Base-by-base conservation (phyloP, 2,113 vertebrate genomes). In the Antennarius striatus region DNA sequence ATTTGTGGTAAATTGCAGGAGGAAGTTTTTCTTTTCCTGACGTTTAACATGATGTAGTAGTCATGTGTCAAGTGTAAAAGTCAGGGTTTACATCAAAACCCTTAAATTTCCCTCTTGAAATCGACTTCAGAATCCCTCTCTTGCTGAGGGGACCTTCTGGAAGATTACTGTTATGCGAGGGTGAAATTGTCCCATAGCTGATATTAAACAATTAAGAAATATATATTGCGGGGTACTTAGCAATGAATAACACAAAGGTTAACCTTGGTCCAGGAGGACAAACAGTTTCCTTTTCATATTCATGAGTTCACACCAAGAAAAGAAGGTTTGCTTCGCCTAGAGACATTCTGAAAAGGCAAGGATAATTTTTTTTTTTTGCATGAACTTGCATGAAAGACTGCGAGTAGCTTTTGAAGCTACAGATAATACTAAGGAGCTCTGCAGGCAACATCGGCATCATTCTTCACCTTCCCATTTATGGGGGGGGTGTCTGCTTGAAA, bases 401-500 rank as follows among this genome's bases (percentile, higher is more conserved):
- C 45, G 51, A 49, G 68, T 51, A 14, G 47, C 22, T 72, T 84
- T 87, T 89, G 79, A 87, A 85, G 80, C 65, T 66, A n/a, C 6
- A 14, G 22, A 32, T 71, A 63, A 76, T 67, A 60, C 49, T 77
- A 64, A 10, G 0, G 22, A 66, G 56, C 63, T 66, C 65, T 55
- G 63, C 71, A 72, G 59, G 22, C 22, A 22, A 22, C 22, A 2
- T 1, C 32, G 32, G 32, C 32, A 36, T 56, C 54, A 10, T 49
- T 68, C 17, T 36, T 47, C 40, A 13, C n/a, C 52, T 62, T 68
- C 32, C 52, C 10, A 42, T 77, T 71, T 74, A 53, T 36, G 47
- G 64, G 29, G 36, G 46, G 42, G 4, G 14, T 68, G 39, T 70
- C 77, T 77, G 29, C 53, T 65, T 0, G 4, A 71, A 67, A 55